These are phyloP conservation scores for Nycticryphes semicollaris DNA, from an alignment of 2,113 vertebrate species.

Conservation along the genomic window DNA sequence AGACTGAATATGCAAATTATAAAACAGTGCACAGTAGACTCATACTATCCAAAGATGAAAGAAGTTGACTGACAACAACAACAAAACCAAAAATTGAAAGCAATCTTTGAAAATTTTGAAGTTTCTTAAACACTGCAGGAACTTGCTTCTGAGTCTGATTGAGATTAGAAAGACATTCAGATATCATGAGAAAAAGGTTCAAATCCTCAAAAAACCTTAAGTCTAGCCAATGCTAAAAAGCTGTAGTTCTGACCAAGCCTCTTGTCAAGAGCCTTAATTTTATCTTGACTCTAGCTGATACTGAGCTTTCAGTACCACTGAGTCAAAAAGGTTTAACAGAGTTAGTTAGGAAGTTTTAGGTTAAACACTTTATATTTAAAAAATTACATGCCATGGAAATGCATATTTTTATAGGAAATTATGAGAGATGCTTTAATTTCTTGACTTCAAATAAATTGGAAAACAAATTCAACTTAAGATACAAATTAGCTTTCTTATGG, in stretches of 20 bases:
- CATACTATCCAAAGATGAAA: neutral
- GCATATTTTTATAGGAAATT: neutral
- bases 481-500: neutral
- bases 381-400: neutral
- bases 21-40: neutral
- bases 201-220: neutral
- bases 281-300: neutral
- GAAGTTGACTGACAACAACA: neutral
- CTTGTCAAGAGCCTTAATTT: neutral
- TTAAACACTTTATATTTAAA: neutral
- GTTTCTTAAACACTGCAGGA: neutral
- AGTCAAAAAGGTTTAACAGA: neutral
- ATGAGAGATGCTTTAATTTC: neutral
- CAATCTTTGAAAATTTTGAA: neutral
- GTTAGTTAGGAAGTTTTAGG: neutral
- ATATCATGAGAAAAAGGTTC: neutral
- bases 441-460: neutral
- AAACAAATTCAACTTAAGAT: neutral
- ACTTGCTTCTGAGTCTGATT: neutral
- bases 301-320: neutral
- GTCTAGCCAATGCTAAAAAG: neutral
- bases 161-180: neutral
- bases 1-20: neutral
- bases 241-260: neutral
- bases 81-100: neutral